A percentile compares a stretch with the other conserved stretches of the same genome.
These are phyloP conservation scores for Bolinopsis microptera DNA, from an alignment of 37 sponge, comb jelly and placozoan genomes.

Conservation along the genomic window DNA sequence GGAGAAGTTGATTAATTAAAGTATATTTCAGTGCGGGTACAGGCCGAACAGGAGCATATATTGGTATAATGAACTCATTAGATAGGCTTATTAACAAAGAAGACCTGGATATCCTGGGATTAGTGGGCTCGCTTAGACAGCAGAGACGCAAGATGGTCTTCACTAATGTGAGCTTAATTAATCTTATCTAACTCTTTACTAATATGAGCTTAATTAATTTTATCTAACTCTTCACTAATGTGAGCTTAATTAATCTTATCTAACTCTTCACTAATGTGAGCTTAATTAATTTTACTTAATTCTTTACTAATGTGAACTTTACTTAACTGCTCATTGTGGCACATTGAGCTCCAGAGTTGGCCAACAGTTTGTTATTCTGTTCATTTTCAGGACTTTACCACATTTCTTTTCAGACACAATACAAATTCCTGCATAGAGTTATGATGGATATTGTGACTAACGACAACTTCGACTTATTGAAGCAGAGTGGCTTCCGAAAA, in stretches of 20 bases:
- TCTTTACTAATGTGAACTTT: neutral
- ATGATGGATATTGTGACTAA: slow-evolving; percentile 35
- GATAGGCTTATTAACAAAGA: slow-evolving; percentile 7
- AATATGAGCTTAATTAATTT: neutral
- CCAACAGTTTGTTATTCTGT: too few species aligned
- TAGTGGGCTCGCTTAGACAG: slow-evolving; percentile 21
- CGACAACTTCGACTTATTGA: neutral
- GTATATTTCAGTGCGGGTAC: slow-evolving; percentile 43
- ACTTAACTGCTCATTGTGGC: neutral
- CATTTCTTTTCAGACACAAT: slow-evolving; percentile 16
- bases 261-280: slow-evolving; percentile 13
- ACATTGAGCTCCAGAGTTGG: too few species aligned
- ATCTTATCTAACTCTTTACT: neutral
- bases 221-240: neutral
- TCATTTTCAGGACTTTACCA: neutral
- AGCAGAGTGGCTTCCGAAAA: slow-evolving; percentile 14
- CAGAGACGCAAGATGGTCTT: slow-evolving; percentile 47
- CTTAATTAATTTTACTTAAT: neutral
- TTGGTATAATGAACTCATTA: slow-evolving; percentile 23
- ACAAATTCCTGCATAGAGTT: slow-evolving; percentile 63
- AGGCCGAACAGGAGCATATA: slow-evolving; percentile 44
- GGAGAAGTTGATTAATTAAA: too few species aligned
- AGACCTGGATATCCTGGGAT: slow-evolving; percentile 5
- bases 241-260: neutral
- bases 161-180: neutral